Conservation (phyloP, 2,797 vertebrate genomes). For the Pseudocheirus occidentalis region DNA sequence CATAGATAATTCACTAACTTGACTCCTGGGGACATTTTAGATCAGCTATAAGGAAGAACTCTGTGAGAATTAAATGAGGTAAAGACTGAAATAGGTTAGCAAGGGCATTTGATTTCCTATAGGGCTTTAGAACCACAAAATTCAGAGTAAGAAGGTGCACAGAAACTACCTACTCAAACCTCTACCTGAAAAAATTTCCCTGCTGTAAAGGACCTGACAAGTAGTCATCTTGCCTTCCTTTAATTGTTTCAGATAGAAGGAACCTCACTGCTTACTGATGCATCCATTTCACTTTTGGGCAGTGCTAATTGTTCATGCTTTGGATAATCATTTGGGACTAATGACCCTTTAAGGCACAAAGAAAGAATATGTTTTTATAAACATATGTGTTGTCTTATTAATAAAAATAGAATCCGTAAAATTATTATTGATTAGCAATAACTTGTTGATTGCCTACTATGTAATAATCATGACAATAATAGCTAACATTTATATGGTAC, state of each 20-base stretch:
- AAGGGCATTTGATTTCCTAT: neutral
- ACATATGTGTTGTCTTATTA: too few relatives aligned
- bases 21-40: neutral
- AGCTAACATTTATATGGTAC: too few relatives aligned
- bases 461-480: too few relatives aligned
- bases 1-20: slow-evolving; percentile 30
- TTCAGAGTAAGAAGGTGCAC: neutral
- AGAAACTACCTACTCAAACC: neutral
- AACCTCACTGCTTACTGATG: neutral
- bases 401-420: too few relatives aligned
- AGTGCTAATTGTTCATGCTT: neutral
- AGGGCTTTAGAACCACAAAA: neutral
- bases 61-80: slow-evolving; percentile 18
- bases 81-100: slow-evolving; percentile 24
- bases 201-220: neutral
- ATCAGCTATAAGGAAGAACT: neutral
- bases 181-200: neutral
- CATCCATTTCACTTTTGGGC: neutral
- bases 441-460: too few relatives aligned
- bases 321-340: neutral
- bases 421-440: too few relatives aligned
- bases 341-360: too few relatives aligned
- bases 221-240: neutral
- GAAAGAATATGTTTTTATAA: too few relatives aligned
- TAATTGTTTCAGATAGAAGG: neutral